Evolutionary conservation across 2,797 vertebrate genomes (phyloP).

Genomic region (Danio tinwini): DNA sequence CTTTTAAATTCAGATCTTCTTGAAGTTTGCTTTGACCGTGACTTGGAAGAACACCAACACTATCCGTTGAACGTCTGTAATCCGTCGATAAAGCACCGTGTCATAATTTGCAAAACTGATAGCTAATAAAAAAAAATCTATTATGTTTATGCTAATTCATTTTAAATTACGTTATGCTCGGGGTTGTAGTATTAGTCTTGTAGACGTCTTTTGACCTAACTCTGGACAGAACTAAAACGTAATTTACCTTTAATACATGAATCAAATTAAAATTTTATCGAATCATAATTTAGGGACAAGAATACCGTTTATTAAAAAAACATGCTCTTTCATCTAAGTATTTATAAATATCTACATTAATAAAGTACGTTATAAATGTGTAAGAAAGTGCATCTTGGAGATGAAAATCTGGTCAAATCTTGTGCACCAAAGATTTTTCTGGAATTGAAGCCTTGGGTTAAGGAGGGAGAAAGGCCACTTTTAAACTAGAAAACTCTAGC

Average conservation of each 20-base stretch:
- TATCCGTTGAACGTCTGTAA: not conserved
- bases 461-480: not conserved
- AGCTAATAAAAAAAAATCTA: not conserved
- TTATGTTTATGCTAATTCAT: not conserved
- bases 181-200: not conserved
- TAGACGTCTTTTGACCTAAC: not conserved
- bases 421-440: not conserved
- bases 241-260: not conserved
- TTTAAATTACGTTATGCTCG: not conserved
- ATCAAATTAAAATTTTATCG: not conserved
- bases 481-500: conserved; percentile 32
- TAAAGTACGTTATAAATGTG: not conserved
- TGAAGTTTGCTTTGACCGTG: conserved; percentile 28
- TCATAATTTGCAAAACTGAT: not conserved
- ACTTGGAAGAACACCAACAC: not conserved
- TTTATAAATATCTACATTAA: not conserved
- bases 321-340: not conserved
- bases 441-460: conserved; percentile 11
- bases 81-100: not conserved
- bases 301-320: not conserved
- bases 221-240: not conserved
- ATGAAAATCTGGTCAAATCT: conserved; percentile 10
- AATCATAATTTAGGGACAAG: not conserved
- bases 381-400: not conserved
- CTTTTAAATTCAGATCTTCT: not conserved